These are phyloP conservation scores for Melieria picta DNA, from an alignment of 2,888 invertebrate species.

Conservation along the genomic window DNA sequence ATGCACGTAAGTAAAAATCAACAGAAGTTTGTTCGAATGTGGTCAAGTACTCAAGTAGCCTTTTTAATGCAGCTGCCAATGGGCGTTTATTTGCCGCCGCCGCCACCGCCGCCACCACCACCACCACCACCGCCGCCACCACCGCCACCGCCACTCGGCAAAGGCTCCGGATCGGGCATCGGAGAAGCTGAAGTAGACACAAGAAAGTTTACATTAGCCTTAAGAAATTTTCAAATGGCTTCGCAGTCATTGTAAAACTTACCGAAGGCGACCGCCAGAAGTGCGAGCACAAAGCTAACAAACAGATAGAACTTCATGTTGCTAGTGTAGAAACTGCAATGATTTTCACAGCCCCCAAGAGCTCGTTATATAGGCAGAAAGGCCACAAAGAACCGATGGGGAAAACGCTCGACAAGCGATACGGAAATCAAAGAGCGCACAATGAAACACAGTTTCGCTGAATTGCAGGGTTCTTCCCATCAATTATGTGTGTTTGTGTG, in stretches of 20 bases:
- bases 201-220: too few species aligned
- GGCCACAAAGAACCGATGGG: not conserved
- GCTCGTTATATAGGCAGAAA: slow-evolving; percentile 20
- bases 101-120: slow-evolving; percentile 35
- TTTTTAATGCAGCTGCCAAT: too few species aligned
- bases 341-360: slow-evolving; percentile 12
- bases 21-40: too few species aligned
- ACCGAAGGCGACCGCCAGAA: slow-evolving; percentile 36
- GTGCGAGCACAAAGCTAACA: slow-evolving; percentile 30
- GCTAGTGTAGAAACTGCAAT: slow-evolving; percentile 15
- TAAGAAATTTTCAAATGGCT: too few species aligned
- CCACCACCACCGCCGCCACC: slow-evolving; percentile 32
- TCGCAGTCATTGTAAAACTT: not conserved
- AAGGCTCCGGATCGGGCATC: slow-evolving; percentile 25
- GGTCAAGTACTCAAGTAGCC: too few species aligned
- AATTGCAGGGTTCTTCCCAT: too few species aligned
- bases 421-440: not conserved
- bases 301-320: slow-evolving; percentile 34
- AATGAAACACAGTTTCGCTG: not conserved
- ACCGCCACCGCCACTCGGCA: slow-evolving; percentile 29
- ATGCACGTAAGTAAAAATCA: too few species aligned
- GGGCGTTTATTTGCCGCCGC: slow-evolving; percentile 28
- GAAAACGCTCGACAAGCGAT: not conserved
- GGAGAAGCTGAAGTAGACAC: slow-evolving; percentile 19
- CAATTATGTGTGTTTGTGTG: too few species aligned